phyloP scores from a whole-genome alignment of 2,113 vertebrate genomes.

The Clupea harengus region DNA sequence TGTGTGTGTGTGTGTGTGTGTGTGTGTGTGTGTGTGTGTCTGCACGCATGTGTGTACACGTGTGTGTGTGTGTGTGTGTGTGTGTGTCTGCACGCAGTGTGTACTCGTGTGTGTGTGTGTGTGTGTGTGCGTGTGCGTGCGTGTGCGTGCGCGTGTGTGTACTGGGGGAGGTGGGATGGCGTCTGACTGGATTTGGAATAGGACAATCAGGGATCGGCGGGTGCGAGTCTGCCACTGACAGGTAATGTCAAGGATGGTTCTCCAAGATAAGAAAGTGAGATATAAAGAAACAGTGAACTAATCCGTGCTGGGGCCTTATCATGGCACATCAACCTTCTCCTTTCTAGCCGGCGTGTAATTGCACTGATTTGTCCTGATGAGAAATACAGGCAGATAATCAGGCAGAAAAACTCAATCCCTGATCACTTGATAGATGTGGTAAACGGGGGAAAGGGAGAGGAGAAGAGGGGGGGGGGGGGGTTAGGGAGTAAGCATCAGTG shows the following conservation, averaged over 20 bases:
- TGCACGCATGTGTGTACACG: background rate
- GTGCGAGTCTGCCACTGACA: constrained; percentile 66
- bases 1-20: background rate
- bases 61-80: background rate
- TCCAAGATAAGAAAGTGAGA: constrained; percentile 80
- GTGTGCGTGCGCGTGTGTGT: background rate
- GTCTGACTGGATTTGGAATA: constrained; percentile 49
- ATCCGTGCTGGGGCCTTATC: constrained; percentile 67
- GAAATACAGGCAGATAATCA: constrained; percentile 76
- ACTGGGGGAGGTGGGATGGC: constrained; percentile 12
- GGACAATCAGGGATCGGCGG: constrained; percentile 47
- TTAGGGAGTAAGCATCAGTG: background rate
- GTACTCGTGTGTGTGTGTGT: background rate
- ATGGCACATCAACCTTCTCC: constrained; percentile 59
- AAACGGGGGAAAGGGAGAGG: constrained; percentile 41
- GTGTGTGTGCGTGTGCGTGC: background rate
- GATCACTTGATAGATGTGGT: constrained; percentile 66
- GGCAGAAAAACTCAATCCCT: constrained; percentile 68
- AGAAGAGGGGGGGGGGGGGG: background rate
- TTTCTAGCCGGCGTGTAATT: constrained; percentile 71
- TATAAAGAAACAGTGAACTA: constrained; percentile 72
- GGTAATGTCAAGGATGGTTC: constrained; percentile 73
- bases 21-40: background rate
- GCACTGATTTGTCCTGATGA: constrained; percentile 83
- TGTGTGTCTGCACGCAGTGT: too few species aligned